Base-by-base conservation (phyloP, 1,140 invertebrate species). In the Drosophila malerkotliana region DNA sequence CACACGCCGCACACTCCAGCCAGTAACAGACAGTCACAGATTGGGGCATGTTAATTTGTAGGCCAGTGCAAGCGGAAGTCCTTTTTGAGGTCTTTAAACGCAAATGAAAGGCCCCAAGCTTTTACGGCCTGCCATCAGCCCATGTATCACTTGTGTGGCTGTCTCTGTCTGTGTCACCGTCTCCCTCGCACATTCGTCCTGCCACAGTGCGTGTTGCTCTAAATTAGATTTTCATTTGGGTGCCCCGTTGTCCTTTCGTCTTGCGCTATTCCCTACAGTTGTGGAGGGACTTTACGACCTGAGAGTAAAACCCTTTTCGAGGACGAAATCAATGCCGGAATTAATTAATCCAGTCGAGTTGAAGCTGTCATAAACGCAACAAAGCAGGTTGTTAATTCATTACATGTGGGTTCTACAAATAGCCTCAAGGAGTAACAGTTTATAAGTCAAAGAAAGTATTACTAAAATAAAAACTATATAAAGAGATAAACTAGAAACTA, bases 211-310 rank as follows among this genome's bases (percentile, higher is more conserved):
- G 72, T 88, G 79, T 63, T 68, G 79, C 76, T 79, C 67, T 61
- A 87, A 87, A 87, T 87, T 87, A 88, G 83, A 88, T 83, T 88
- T 87, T 83, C 83, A 87, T 88, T 87, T 88, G 82, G 37, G 45
- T 32, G n/a, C 26, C 37, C 45, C 26, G 48, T 21, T 62, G 61
- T 71, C 72, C 51, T 21, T 63, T 49, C 54, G 41, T 2, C 9
- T 18, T 39, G 37, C 37, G 41, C 24, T 9, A 15, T 45, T 45
- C 52, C 32, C 53, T 18, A 26, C 30, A 12, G 59, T 73, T 59
- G 67, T n/a, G n/a, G 63, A 30, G 4, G 34, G 52, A 58, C 56
- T 88, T 88, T 88, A 88, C 73, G 82, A 82, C 82, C 69, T 47
- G 30, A 30, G 48, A 59, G 67, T 78, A 78, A 81, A 87, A 72